phyloP scores from a whole-genome alignment of 2,113 vertebrate species.

The Hippocampus abdominalis region DNA sequence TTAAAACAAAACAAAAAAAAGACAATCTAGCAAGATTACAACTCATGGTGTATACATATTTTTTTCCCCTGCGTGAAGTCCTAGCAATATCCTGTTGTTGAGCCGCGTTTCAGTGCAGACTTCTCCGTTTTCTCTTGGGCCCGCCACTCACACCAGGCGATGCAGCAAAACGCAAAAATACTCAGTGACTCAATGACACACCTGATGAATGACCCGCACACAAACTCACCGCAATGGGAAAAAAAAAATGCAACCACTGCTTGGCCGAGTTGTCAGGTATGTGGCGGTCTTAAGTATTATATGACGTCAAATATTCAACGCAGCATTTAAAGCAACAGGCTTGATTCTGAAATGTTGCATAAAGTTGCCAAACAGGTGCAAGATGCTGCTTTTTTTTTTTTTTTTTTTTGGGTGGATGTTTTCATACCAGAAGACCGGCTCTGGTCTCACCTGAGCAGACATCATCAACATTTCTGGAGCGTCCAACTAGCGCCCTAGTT shows the following conservation, averaged over 20 bases:
- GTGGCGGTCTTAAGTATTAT: not conserved
- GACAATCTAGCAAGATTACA: too few species aligned
- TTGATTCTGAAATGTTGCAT: slow-evolving; percentile 4
- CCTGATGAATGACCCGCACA: too few species aligned
- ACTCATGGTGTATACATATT: too few species aligned
- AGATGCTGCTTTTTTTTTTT: not conserved
- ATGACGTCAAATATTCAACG: not conserved
- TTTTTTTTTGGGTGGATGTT: not conserved
- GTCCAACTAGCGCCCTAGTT: slow-evolving; percentile 57
- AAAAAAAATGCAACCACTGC: too few species aligned
- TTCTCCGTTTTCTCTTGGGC: not conserved
- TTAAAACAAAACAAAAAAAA: too few species aligned
- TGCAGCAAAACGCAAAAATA: not conserved
- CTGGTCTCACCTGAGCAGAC: not conserved
- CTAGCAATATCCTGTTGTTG: too few species aligned
- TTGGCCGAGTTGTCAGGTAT: too few species aligned
- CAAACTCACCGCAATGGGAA: too few species aligned
- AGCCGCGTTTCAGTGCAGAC: not conserved
- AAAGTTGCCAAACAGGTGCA: not conserved
- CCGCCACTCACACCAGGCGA: too few species aligned
- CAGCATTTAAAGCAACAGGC: not conserved
- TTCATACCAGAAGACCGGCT: slow-evolving; percentile 6
- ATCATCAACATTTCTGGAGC: not conserved
- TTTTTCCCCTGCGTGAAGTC: too few species aligned
- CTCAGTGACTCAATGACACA: not conserved